Base-by-base conservation (phyloP, 2,113 vertebrate species). In the Monopterus albus region DNA sequence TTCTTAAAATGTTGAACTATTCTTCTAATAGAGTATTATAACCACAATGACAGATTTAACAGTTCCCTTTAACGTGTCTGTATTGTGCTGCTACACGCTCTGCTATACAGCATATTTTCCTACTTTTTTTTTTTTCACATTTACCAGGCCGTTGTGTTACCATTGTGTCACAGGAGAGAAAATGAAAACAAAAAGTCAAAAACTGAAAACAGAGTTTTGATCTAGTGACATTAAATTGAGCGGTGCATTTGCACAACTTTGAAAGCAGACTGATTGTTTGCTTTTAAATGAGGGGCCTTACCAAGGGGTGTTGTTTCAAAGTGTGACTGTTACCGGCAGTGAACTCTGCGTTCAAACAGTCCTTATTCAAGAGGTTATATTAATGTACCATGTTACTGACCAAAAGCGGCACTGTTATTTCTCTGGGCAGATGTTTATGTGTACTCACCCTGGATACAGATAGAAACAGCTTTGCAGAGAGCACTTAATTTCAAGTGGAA, bases 381-480 rank as follows among this genome's bases (percentile, higher is more conserved):
- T 85, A 81, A 87, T 82, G 74, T 65, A 55, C 53, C 79, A 55
- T 86, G 77, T 59, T 66, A 35, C n/a, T 65, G 33, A 79, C 67
- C 75, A 68, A 83, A 87, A 71, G 46, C n/a, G 55, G 25, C 20
- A 14, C 36, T 52, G 21, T 78, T 61, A 53, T 40, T 71, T 79
- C 49, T 67, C 33, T 52, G 46, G 53, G 26, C 21, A 72, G 53
- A 70, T 15, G 5, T n/a, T 45, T 17, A 13, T 25, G 11, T 58
- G 20, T 17, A 8, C 7, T 60, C 39, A 17, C 8, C 33, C 33
- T 39, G 15, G 15, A 28, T 14, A 57, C 14, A 46, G 35, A 72
- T 4, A 42, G 12, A 52, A 57, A 43, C 18, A 4, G n/a, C n/a
- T n/a, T n/a, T n/a, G n/a, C n/a, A n/a, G n/a, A n/a, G n/a, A n/a